Percentiles rank a stretch among this genome's conserved stretches.
These are phyloP conservation scores for Fringilla coelebs DNA, from an alignment of 2,797 vertebrate species.

Conservation along the genomic window DNA sequence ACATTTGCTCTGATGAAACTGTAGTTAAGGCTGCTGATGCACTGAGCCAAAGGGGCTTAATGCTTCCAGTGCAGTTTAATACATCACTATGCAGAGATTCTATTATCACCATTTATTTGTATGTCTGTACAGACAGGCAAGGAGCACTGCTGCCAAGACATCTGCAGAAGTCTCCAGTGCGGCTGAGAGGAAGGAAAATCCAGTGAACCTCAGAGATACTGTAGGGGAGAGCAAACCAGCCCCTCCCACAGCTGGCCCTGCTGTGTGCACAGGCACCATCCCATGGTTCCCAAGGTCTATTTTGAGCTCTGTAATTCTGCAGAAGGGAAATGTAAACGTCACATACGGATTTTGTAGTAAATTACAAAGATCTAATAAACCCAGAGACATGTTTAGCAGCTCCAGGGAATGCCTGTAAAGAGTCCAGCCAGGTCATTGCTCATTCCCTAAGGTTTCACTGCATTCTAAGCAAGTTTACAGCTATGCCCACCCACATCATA, in stretches of 20 bases:
- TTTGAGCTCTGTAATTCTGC: not conserved
- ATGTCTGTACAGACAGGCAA: not conserved
- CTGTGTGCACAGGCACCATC: not conserved
- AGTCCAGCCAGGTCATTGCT: not conserved
- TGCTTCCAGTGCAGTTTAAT: not conserved
- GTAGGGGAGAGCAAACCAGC: not conserved
- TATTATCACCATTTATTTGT: not conserved
- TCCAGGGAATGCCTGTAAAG: not conserved
- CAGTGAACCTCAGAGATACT: not conserved
- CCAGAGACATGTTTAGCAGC: accelerated
- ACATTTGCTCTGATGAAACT: not conserved
- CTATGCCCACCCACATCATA: not conserved
- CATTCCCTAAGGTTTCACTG: not conserved
- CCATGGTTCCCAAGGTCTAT: not conserved
- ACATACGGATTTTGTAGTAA: not conserved
- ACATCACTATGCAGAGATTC: not conserved
- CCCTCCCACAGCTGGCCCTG: not conserved
- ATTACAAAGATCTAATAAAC: conserved; percentile 13
- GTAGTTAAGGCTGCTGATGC: not conserved
- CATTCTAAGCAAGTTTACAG: not conserved
- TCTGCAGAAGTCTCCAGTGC: not conserved
- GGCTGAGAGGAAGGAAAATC: not conserved
- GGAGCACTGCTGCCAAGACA: not conserved
- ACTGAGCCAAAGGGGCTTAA: not conserved
- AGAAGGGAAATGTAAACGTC: not conserved